Percentiles rank a stretch among this genome's conserved stretches.
Evolutionary conservation across 2,888 invertebrate species (phyloP).

Genomic region (Cheilosia grossa): DNA sequence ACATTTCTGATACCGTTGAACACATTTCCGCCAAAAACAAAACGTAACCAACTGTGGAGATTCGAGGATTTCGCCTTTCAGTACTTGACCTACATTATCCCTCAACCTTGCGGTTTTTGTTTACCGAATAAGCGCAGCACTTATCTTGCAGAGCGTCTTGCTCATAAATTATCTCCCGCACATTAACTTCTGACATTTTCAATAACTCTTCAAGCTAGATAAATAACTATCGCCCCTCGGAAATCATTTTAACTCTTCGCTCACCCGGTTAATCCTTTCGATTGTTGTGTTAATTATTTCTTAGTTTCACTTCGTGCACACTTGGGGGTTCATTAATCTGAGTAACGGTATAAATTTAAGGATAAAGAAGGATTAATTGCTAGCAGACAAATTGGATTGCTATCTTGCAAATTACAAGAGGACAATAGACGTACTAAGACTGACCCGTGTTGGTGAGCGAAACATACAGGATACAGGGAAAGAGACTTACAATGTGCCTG

Average conservation of each 20-base stretch:
- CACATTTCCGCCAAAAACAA: no score
- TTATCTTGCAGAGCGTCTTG: background rate
- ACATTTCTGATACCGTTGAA: no score
- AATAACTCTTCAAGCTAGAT: constrained; percentile 41
- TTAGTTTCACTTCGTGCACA: constrained; percentile 9
- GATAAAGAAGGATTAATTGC: constrained; percentile 54
- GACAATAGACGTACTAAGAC: background rate
- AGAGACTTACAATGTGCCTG: constrained; percentile 11
- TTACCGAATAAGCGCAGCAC: background rate
- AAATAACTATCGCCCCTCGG: constrained; percentile 8
- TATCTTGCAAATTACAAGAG: background rate
- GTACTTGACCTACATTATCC: constrained; percentile 15
- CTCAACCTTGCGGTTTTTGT: background rate
- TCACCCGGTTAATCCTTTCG: constrained; percentile 22
- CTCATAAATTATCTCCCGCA: constrained; percentile 34
- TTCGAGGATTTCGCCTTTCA: no score
- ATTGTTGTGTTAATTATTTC: constrained; percentile 47
- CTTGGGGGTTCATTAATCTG: constrained; percentile 41
- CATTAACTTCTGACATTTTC: constrained; percentile 45
- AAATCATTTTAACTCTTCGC: constrained; percentile 23
- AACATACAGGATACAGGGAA: background rate
- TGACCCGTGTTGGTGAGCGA: background rate
- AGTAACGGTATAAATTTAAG: constrained; percentile 22
- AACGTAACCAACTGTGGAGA: background rate
- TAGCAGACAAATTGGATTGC: constrained; percentile 33